A percentile compares a stretch with the other conserved stretches of the same genome.
phyloP scores from a whole-genome alignment of 1,140 invertebrate species.

The Anthonomus grandis region DNA sequence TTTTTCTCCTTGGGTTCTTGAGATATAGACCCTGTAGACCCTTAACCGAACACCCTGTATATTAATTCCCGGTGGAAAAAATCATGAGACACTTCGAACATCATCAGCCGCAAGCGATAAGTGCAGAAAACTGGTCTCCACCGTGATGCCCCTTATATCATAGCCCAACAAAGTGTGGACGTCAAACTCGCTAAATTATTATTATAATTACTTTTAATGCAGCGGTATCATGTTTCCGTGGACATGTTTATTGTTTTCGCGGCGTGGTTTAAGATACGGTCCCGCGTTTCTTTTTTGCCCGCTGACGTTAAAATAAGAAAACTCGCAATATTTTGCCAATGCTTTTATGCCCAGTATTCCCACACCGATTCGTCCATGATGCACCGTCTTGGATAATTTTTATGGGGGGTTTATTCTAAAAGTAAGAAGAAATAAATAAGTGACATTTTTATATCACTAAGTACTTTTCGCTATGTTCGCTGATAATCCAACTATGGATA shows the following conservation, averaged over 20 bases:
- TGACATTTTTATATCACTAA: too few species aligned
- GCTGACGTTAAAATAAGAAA: constrained; percentile 20
- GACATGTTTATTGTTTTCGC: constrained; percentile 39
- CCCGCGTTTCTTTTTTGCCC: constrained; percentile 8
- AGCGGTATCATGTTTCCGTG: constrained; percentile 37
- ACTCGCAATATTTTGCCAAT: constrained; percentile 18
- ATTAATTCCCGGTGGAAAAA: too few species aligned
- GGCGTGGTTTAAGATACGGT: constrained; percentile 31
- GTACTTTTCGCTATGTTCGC: too few species aligned
- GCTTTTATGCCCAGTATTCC: constrained; percentile 21
- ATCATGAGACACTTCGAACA: too few species aligned
- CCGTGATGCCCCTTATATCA: constrained; percentile 29
- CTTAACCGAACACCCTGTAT: too few species aligned
- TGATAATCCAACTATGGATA: too few species aligned
- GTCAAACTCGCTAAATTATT: constrained; percentile 37
- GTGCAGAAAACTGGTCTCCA: constrained; percentile 5
- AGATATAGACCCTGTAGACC: too few species aligned
- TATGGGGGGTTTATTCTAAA: too few species aligned
- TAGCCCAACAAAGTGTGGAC: constrained; percentile 31
- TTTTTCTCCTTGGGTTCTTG: too few species aligned
- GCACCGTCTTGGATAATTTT: too few species aligned
- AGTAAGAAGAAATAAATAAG: too few species aligned
- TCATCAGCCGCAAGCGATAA: background rate
- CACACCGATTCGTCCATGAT: background rate
- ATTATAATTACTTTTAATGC: constrained; percentile 44